Conservation (phyloP, 1,140 invertebrate genomes). For the Hestina assimilis region DNA sequence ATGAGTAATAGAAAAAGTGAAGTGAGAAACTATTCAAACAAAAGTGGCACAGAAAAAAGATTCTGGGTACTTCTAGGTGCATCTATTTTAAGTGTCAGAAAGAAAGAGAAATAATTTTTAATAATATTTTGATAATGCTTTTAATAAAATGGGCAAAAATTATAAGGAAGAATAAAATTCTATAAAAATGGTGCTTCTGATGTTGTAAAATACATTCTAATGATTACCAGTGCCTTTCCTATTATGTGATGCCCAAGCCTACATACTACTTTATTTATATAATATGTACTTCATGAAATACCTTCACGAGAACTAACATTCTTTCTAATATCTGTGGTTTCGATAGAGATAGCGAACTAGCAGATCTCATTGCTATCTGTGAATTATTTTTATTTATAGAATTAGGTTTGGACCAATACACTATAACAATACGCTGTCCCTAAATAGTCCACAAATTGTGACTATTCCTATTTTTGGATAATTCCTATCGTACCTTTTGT, state of each 20-base stretch:
- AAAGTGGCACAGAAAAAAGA: neutral
- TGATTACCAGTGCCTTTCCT: too few species aligned
- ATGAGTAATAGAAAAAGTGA: constrained; percentile 30
- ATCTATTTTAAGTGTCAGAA: neutral
- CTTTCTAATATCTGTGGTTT: constrained; percentile 44
- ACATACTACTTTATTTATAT: neutral
- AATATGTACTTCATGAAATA: constrained; percentile 19
- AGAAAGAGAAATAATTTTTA: neutral
- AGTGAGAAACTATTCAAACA: neutral
- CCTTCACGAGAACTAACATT: constrained; percentile 60
- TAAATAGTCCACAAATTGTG: neutral
- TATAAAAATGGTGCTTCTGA: neutral
- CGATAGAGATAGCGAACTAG: constrained; percentile 28
- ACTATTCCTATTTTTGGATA: neutral
- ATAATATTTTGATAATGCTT: constrained; percentile 8
- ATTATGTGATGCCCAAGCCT: neutral
- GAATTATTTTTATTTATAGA: constrained; percentile 36
- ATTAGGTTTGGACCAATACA: neutral
- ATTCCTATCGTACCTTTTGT: constrained; percentile 47
- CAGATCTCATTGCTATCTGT: constrained; percentile 36
- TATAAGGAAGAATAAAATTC: neutral
- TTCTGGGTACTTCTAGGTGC: constrained; percentile 4
- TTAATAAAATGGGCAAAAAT: neutral
- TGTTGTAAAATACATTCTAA: neutral
- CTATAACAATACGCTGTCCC: neutral